Conservation (phyloP, 2,888 invertebrate species). For the Brachycybe producta region DNA sequence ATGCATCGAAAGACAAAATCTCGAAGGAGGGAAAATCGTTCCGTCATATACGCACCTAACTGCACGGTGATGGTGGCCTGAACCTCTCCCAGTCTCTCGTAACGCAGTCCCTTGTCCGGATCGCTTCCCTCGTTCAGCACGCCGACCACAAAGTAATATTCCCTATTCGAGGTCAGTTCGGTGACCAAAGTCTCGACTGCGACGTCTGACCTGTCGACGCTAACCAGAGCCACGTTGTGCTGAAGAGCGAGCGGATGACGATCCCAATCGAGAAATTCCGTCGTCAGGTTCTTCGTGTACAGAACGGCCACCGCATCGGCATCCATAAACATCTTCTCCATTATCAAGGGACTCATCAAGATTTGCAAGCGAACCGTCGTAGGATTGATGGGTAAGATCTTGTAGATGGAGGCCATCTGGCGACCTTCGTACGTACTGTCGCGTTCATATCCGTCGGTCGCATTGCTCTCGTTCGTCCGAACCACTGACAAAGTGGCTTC, state of each 20-base stretch:
- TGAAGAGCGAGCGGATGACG: conserved; percentile 13
- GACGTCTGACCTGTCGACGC: conserved; percentile 12
- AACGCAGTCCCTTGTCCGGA: conserved; percentile 15
- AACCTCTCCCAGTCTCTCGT: conserved; percentile 11
- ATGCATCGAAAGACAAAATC: background rate
- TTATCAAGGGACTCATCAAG: conserved; percentile 5
- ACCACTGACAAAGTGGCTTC: no score
- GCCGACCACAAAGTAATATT: conserved; percentile 17
- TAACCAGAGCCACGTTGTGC: conserved; percentile 16
- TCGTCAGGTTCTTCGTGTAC: conserved; percentile 11
- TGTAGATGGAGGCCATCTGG: conserved; percentile 1
- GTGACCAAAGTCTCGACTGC: conserved; percentile 11
- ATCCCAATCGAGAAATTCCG: conserved; percentile 13
- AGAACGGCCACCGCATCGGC: conserved; percentile 10
- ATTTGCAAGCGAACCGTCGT: conserved; percentile 15
- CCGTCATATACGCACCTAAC: conserved; percentile 3
- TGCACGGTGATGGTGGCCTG: conserved; percentile 8
- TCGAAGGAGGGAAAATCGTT: background rate
- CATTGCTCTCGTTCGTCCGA: no score
- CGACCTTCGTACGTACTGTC: background rate
- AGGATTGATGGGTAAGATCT: conserved; percentile 8
- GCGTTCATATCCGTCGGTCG: no score
- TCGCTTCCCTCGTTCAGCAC: conserved; percentile 1
- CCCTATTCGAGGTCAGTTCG: conserved; percentile 11
- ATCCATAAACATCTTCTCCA: conserved; percentile 16